Evolutionary conservation across 2,797 vertebrate genomes (phyloP), one percentile per base, ranked within the genome.

Genomic region (Dermochelys coriacea): DNA sequence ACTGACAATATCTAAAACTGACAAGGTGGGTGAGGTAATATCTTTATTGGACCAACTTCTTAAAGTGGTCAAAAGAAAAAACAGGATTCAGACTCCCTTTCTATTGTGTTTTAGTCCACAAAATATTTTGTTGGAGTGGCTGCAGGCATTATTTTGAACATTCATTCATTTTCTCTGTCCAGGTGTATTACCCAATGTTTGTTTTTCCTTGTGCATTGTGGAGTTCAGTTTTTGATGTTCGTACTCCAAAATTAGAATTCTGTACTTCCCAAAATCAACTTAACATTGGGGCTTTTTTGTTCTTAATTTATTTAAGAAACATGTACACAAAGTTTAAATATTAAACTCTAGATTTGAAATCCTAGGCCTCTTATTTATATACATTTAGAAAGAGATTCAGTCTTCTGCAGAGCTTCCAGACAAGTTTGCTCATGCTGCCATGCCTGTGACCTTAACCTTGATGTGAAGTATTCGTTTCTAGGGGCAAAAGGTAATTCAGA

Each of bases 91-190:
- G 90, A 84, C 51, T 61, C 23, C 59, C 78, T 57, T 0, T 0
- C 64, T 77, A 59, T 19, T 95, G 0, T 15, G 45, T 57, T 93
- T 87, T 89, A 90, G 51, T 29, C 90, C 87, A 95, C 52, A 88
- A 3, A 25, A 93, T 64, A 34, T 87, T 71, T 93, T 82, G 85
- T 83, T 90, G 90, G 91, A 88, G 23, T 55, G 54, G 59, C 80
- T 82, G 45, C 64, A 29, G 34, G 93, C 90, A 52, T 74, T 64
- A 15, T 89, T 95, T 93, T 93, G 88, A 95, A 94, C 78, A 34
- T 25, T 54, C 74, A 93, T 50, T 31, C 45, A 51, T 82, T 90
- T 92, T 84, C 88, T 80, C 94, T 91, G 87, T 91, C 87, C 79
- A 91, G 78, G 93, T 94, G 87, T 86, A 68, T 86, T 80, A 82